Percentiles rank a stretch among this genome's conserved stretches.
Evolutionary conservation across 2,113 vertebrate genomes (phyloP).

Genomic region (Vulpes ferrilata): DNA sequence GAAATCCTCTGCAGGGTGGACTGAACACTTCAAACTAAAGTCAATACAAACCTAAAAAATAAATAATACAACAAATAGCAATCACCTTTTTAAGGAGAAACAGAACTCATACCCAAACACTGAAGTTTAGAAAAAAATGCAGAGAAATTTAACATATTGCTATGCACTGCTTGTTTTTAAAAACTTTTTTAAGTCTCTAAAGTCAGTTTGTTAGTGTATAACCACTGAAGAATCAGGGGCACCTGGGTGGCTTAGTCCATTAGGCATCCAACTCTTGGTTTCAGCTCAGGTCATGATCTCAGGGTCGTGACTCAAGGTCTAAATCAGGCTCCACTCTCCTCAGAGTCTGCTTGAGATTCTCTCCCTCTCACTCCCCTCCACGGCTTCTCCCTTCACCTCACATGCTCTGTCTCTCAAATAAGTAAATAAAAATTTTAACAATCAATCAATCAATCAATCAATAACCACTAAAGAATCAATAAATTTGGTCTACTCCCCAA

Average conservation of each 20-base stretch:
- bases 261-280: background rate
- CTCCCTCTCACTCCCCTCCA: background rate
- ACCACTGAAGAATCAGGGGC: background rate
- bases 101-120: background rate
- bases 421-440: background rate
- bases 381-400: background rate
- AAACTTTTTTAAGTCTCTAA: constrained; percentile 29
- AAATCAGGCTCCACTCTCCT: background rate
- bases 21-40: constrained; percentile 22
- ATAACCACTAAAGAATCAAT: background rate
- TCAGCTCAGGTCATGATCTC: background rate
- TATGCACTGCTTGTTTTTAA: background rate
- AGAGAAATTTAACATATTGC: background rate
- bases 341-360: background rate
- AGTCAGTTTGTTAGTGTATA: background rate
- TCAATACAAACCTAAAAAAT: background rate
- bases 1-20: background rate
- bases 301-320: background rate
- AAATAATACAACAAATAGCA: background rate
- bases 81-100: background rate
- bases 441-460: background rate
- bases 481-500: background rate
- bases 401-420: background rate
- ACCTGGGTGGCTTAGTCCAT: background rate
- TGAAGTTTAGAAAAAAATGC: background rate